phyloP scores from a whole-genome alignment of 2,113 vertebrate genomes.

The Scophthalmus maximus region DNA sequence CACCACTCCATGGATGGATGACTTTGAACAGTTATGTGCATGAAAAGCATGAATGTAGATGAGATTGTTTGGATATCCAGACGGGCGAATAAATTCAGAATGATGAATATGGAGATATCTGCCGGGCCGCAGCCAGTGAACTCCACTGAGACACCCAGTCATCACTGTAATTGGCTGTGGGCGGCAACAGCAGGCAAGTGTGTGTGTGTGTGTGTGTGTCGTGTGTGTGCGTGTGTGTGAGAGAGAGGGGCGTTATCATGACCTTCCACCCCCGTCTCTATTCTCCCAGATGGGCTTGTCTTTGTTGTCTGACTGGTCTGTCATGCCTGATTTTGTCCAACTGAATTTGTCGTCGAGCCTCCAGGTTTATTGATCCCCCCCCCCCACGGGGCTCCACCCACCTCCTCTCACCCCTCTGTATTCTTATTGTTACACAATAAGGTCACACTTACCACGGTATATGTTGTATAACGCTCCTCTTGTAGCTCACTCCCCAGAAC shows the following conservation, averaged over 20 bases:
- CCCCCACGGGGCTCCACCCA: conserved; percentile 1
- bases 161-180: conserved; percentile 51
- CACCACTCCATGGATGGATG: no score
- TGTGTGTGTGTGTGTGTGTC: conserved; percentile 32
- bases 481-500: conserved; percentile 16
- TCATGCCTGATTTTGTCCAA: conserved; percentile 47
- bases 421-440: conserved; percentile 17
- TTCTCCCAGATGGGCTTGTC: conserved; percentile 66
- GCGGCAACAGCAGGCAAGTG: conserved; percentile 49
- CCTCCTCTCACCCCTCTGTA: conserved; percentile 4
- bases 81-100: conserved; percentile 31
- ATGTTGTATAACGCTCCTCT: conserved; percentile 32
- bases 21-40: no score
- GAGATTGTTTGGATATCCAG: conserved; percentile 29
- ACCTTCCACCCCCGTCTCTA: conserved; percentile 59
- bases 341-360: conserved; percentile 19
- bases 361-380: conserved; percentile 1
- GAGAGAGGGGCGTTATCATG: conserved; percentile 26
- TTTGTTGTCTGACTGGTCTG: conserved; percentile 63
- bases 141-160: conserved; percentile 45
- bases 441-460: conserved; percentile 28
- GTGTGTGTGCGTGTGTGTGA: conserved; percentile 22
- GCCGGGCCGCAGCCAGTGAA: conserved; percentile 2
- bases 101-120: conserved; percentile 61
- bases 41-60: conserved; percentile 39